These are phyloP conservation scores for Drosophila asahinai DNA, from an alignment of 1,140 invertebrate species.

Conservation along the genomic window DNA sequence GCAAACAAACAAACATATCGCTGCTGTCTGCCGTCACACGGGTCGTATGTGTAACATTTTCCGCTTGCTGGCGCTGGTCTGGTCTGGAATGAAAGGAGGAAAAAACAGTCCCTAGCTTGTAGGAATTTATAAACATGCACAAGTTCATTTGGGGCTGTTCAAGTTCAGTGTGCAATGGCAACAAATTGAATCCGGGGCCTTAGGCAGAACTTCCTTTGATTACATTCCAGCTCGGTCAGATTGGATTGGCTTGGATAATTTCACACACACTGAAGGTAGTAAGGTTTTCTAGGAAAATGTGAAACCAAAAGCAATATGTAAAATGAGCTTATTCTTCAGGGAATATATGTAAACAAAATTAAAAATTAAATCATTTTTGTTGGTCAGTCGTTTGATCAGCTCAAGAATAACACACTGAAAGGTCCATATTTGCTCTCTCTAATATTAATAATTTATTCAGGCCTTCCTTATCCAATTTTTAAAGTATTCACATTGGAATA, in stretches of 20 bases:
- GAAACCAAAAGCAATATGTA: background rate
- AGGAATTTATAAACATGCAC: conserved; percentile 33
- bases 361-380: no score
- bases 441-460: background rate
- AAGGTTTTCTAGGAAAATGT: background rate
- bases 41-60: conserved; percentile 68
- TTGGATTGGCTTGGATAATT: conserved; percentile 31
- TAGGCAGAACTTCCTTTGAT: conserved; percentile 30
- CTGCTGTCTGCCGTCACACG: conserved; percentile 26
- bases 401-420: no score
- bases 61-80: conserved; percentile 35
- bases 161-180: conserved; percentile 27
- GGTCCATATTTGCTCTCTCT: no score
- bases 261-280: conserved; percentile 15
- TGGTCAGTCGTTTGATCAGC: background rate
- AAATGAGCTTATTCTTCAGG: background rate
- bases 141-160: conserved; percentile 18
- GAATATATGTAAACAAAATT: background rate
- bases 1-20: conserved; percentile 41
- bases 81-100: conserved; percentile 7
- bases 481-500: background rate
- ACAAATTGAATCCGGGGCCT: conserved; percentile 35
- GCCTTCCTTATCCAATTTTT: background rate
- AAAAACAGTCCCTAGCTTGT: conserved; percentile 17
- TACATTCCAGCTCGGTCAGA: conserved; percentile 5